Base-by-base conservation (phyloP, 35 echinoderm and acorn worm genomes). In the Nesometra sesokonis region DNA sequence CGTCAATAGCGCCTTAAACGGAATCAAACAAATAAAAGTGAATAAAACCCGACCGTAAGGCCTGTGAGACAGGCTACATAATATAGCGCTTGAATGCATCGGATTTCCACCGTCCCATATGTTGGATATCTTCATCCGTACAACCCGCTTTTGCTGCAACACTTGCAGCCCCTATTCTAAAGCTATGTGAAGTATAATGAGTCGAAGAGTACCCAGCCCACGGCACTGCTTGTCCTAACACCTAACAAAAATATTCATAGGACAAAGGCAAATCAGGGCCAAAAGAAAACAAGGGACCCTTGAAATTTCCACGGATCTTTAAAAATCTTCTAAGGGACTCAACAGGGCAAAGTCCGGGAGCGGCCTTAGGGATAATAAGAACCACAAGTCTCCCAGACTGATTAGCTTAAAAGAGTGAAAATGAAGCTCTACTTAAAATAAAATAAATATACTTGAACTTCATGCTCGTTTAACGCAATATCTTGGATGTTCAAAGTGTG, bases 161-260 rank as follows among this genome's bases (percentile, higher is more conserved):
- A 33, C 80, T 77, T 5, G 90, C 90, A 21, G 90, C 90, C 27
- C 85, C 85, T n/a, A 91, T 87, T 19, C 86, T 11, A 29, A 91
- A 91, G 90, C 5, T 85, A 29, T 21, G 39, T 4, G 39, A 7
- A 43, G 37, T 35, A 32, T 76, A 91, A 30, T n/a, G 33, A 77
- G 32, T 32, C 43, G 33, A 31, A 57, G 33, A 40, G 3, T 33
- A 29, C 13, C 47, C 47, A 5, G 47, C 31, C 31, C 27, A 86
- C 19, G 76, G 67, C 21, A 67, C 43, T 34, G 23, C 43, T 77
- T 40, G 0, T 40, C 31, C 43, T 29, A n/a, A 39, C 0, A 84
- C 21, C 23, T 39, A 7, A 84, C n/a, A 4, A 11, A 15, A 29
- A n/a, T 39, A 84, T 40, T 35, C 35, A n/a, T 84, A 84, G 15